A percentile compares a stretch with the other conserved stretches of the same genome.
These are phyloP conservation scores for Rhorus exstirpatorius DNA, from an alignment of 2,888 invertebrate species.

Conservation along the genomic window DNA sequence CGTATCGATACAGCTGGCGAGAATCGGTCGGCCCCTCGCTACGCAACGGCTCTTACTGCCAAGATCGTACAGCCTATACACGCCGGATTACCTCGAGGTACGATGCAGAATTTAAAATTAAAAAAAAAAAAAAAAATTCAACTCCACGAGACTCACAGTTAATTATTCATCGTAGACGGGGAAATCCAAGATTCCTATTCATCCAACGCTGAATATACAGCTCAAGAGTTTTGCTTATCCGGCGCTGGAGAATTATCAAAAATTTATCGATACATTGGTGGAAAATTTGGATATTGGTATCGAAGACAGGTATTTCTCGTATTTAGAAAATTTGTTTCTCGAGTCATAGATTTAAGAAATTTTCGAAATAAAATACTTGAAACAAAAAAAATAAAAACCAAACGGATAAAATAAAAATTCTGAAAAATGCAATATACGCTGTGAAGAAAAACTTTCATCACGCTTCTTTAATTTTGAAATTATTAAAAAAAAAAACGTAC, in stretches of 20 bases:
- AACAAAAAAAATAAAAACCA: neutral
- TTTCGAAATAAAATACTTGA: neutral
- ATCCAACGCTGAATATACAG: constrained; percentile 92
- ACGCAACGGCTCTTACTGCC: constrained; percentile 23
- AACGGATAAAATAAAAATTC: constrained; percentile 85
- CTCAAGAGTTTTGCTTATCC: constrained; percentile 94
- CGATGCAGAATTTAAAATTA: constrained; percentile 77
- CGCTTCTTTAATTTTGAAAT: too few species aligned
- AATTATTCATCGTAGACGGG: constrained; percentile 47
- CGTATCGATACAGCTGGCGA: constrained; percentile 24
- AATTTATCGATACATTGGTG: constrained; percentile 91
- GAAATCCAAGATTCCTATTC: constrained; percentile 90
- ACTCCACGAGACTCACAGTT: constrained; percentile 25
- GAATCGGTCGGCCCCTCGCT: constrained; percentile 35
- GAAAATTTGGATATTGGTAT: constrained; percentile 92
- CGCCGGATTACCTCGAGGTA: constrained; percentile 92
- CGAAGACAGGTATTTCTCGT: constrained; percentile 88
- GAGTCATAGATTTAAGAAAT: neutral
- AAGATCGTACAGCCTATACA: constrained; percentile 86
- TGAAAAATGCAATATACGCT: too few species aligned
- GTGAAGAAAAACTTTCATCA: too few species aligned
- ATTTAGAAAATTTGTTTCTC: neutral
- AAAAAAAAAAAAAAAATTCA: constrained; percentile 12
- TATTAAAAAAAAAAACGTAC: too few species aligned
- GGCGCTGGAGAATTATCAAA: constrained; percentile 93